These are phyloP conservation scores for Epiblema foenella DNA, from an alignment of 2,888 invertebrate genomes.

Conservation along the genomic window DNA sequence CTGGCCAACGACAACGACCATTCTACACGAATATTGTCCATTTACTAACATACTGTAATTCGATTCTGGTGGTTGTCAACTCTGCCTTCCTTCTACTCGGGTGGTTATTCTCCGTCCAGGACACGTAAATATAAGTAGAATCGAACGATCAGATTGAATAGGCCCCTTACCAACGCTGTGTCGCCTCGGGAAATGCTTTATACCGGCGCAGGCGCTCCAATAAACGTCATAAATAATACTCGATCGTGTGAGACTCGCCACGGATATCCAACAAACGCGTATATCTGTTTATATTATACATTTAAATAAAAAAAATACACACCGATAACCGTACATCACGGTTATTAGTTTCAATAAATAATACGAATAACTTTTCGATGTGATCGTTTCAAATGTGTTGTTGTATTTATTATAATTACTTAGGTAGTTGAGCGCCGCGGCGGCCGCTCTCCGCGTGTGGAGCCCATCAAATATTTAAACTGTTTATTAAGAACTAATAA, in stretches of 20 bases:
- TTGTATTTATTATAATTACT: constrained; percentile 84
- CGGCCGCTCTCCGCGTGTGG: constrained; percentile 62
- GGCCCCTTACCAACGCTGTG: constrained; percentile 57
- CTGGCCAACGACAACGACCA: too few species aligned
- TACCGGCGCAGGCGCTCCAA: constrained; percentile 69
- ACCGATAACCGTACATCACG: constrained; percentile 80
- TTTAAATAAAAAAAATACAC: constrained; percentile 63
- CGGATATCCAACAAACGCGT: constrained; percentile 69
- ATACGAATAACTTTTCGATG: constrained; percentile 76
- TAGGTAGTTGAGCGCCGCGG: constrained; percentile 50
- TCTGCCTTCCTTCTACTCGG: neutral
- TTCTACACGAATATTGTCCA: too few species aligned
- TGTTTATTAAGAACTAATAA: constrained; percentile 81
- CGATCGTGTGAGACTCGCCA: constrained; percentile 76
- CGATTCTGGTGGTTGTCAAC: neutral
- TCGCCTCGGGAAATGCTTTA: constrained; percentile 81
- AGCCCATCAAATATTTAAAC: constrained; percentile 75
- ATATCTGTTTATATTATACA: constrained; percentile 68
- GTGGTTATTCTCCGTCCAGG: constrained; percentile 31
- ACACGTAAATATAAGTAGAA: constrained; percentile 35
- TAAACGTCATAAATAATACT: constrained; percentile 78
- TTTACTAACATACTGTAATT: too few species aligned
- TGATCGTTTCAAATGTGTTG: constrained; percentile 81
- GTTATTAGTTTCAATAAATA: constrained; percentile 83
- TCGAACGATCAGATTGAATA: constrained; percentile 52